Percentiles rank a stretch among this genome's conserved stretches.
phyloP scores from a whole-genome alignment of 1,140 invertebrate genomes.

The Cataglyphis hispanica region DNA sequence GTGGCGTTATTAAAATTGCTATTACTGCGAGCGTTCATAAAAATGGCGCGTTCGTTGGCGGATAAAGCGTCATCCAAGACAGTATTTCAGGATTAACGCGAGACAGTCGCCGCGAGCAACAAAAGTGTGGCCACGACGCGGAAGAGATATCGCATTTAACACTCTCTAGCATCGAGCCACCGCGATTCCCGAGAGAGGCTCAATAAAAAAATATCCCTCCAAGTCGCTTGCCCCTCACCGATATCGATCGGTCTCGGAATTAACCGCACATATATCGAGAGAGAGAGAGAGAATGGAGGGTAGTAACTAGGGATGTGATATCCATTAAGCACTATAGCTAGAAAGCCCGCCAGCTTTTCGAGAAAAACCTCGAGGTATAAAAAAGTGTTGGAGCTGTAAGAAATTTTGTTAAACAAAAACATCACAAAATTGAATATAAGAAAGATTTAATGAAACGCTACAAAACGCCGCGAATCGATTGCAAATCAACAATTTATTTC shows the following conservation, averaged over 20 bases:
- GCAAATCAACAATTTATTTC: not conserved
- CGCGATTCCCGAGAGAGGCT: constrained; percentile 34
- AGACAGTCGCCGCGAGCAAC: constrained; percentile 57
- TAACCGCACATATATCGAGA: constrained; percentile 44
- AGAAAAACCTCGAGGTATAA: not conserved
- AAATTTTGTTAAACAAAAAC: not conserved
- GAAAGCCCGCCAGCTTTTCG: not conserved
- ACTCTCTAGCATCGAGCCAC: not conserved
- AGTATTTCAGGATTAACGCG: constrained; percentile 62
- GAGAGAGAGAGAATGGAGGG: not conserved
- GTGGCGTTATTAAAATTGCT: constrained; percentile 60
- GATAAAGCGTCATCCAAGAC: constrained; percentile 62
- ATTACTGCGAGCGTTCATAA: constrained; percentile 50
- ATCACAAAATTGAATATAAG: not conserved
- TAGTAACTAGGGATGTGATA: constrained; percentile 19
- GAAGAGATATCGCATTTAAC: constrained; percentile 58
- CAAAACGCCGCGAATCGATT: not conserved
- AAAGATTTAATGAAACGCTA: not conserved
- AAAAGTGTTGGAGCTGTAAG: not conserved
- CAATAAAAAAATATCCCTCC: constrained; percentile 61
- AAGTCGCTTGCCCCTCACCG: not conserved
- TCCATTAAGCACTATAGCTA: constrained; percentile 30
- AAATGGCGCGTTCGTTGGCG: constrained; percentile 45
- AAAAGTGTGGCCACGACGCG: constrained; percentile 40
- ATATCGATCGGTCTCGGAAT: constrained; percentile 50